Evolutionary conservation across 2,113 vertebrate genomes (phyloP).

Genomic region (Aplodontia rufa): DNA sequence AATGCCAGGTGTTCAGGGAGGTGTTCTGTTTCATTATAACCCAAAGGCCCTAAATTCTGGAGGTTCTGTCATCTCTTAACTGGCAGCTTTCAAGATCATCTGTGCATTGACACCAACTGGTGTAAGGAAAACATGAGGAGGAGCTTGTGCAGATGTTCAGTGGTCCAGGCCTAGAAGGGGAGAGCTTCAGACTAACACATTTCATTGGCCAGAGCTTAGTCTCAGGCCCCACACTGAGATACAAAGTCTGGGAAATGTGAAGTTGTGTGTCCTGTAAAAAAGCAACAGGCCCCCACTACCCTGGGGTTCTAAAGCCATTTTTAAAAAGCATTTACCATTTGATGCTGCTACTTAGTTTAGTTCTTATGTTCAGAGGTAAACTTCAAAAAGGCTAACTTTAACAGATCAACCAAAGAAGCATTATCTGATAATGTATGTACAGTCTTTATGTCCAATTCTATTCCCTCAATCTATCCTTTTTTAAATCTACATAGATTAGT

Average conservation of each 20-base stretch:
- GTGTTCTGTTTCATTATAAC: not conserved
- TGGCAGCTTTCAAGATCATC: not conserved
- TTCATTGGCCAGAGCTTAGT: not conserved
- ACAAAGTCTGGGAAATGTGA: not conserved
- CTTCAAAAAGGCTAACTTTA: constrained; percentile 46
- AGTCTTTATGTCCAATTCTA: not conserved
- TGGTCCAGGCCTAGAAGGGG: not conserved
- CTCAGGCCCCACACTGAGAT: not conserved
- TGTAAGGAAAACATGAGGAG: not conserved
- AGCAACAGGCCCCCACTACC: not conserved
- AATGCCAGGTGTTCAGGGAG: not conserved
- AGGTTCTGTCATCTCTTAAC: not conserved
- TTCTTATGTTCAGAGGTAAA: constrained; percentile 20
- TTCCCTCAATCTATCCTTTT: not conserved
- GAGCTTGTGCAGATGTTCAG: not conserved
- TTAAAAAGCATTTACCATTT: not conserved
- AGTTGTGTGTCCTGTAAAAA: not conserved
- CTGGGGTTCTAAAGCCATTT: not conserved
- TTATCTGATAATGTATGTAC: not conserved
- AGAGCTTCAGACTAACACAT: not conserved
- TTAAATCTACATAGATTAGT: not conserved
- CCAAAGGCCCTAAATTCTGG: not conserved
- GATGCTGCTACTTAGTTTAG: constrained; percentile 1
- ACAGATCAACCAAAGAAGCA: not conserved
- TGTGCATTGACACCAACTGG: not conserved